phyloP scores from a whole-genome alignment of 2,113 vertebrate species.

The Caranx melampygus region DNA sequence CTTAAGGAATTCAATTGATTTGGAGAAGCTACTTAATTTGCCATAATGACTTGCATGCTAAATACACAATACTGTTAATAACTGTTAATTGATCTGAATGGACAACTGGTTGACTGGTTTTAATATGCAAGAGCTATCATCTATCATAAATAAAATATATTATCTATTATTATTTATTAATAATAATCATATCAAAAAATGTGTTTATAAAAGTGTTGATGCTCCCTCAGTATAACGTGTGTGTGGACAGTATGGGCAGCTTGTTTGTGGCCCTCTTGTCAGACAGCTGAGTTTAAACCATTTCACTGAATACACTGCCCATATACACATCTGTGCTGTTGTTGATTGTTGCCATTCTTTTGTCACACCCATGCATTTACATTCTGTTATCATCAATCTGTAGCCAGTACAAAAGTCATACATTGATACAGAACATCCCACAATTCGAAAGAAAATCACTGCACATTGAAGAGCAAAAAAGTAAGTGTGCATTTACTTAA shows the following conservation, averaged over 20 bases:
- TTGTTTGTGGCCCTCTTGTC: background rate
- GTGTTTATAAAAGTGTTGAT: background rate
- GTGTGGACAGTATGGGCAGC: background rate
- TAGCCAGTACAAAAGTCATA: slow-evolving; percentile 10
- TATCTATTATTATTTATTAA: background rate
- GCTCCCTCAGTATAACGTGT: background rate
- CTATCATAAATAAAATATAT: background rate
- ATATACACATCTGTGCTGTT: background rate
- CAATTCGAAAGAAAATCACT: slow-evolving; percentile 41
- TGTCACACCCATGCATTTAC: slow-evolving; percentile 6
- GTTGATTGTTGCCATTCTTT: slow-evolving; percentile 25
- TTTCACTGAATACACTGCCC: background rate
- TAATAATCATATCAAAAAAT: too few species aligned
- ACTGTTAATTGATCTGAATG: background rate
- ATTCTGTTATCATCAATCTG: slow-evolving; percentile 13
- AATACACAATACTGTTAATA: too few species aligned
- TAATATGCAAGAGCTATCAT: background rate
- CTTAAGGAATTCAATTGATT: background rate
- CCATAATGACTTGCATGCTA: too few species aligned
- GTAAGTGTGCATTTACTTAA: slow-evolving; percentile 13
- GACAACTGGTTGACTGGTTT: too few species aligned
- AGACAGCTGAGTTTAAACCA: slow-evolving; percentile 15
- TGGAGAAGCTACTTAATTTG: background rate
- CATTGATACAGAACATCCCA: slow-evolving; percentile 5
- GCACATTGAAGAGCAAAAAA: slow-evolving; percentile 35